phyloP scores from a whole-genome alignment of 2,113 vertebrate genomes.

The Apteryx owenii region DNA sequence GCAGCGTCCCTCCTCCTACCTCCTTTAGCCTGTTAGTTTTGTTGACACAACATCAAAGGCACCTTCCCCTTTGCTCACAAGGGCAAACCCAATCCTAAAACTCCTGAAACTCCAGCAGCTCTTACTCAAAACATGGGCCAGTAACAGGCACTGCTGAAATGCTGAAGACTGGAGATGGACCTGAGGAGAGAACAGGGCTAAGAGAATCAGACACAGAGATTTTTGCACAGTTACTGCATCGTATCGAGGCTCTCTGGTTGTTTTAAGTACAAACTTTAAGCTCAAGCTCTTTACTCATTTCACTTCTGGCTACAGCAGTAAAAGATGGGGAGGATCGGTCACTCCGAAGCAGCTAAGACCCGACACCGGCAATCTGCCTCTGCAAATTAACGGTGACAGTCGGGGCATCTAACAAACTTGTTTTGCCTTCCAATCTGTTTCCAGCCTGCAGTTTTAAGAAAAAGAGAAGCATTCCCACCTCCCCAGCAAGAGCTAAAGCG shows the following conservation, averaged over 20 bases:
- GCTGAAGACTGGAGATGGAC: not conserved
- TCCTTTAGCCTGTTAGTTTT: not conserved
- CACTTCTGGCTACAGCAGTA: not conserved
- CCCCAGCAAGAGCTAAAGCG: not conserved
- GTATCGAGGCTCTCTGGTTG: not conserved
- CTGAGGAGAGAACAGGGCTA: not conserved
- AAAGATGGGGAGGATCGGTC: not conserved
- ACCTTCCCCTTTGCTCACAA: not conserved
- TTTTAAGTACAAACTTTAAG: not conserved
- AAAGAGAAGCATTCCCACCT: not conserved
- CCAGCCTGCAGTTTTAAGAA: not conserved
- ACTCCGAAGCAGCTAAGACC: not conserved
- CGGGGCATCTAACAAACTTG: fast-evolving
- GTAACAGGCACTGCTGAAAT: too few species aligned
- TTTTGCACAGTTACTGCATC: not conserved
- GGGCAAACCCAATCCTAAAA: not conserved
- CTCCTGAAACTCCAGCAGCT: not conserved
- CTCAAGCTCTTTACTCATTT: not conserved
- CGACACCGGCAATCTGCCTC: not conserved
- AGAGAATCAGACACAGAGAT: fast-evolving
- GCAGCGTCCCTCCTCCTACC: conserved; percentile 15
- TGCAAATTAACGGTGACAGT: not conserved
- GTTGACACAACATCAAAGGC: conserved; percentile 63
- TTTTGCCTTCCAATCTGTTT: not conserved
- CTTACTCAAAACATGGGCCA: not conserved